Evolutionary conservation across 2,113 vertebrate genomes (phyloP).

Genomic region (Perca flavescens): DNA sequence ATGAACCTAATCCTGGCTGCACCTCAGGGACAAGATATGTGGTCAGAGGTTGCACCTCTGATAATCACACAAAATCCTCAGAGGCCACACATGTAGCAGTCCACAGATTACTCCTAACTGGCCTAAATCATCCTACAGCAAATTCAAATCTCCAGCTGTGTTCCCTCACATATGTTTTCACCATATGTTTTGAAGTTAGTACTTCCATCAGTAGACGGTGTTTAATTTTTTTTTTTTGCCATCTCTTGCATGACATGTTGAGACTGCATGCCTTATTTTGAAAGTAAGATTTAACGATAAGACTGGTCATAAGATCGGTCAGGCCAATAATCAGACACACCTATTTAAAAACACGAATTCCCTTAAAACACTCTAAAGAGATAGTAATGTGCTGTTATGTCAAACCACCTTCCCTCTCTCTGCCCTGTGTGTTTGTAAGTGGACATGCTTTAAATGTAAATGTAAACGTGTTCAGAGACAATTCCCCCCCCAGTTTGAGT

Average conservation of each 20-base stretch:
- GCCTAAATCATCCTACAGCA: neutral
- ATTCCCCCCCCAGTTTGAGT: neutral
- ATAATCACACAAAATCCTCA: neutral
- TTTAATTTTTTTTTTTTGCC: neutral
- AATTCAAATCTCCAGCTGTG: neutral
- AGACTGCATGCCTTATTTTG: neutral
- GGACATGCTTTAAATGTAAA: neutral
- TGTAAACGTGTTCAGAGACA: conserved; percentile 11
- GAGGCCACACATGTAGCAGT: conserved; percentile 25
- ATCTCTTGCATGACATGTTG: neutral
- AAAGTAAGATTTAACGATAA: neutral
- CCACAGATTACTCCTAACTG: conserved; percentile 11
- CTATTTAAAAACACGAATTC: neutral
- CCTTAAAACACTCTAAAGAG: neutral
- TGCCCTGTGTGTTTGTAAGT: neutral
- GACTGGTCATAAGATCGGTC: neutral
- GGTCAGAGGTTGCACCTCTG: conserved; percentile 37
- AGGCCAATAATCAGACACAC: too few species aligned
- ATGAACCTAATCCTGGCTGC: conserved; percentile 54
- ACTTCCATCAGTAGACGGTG: neutral
- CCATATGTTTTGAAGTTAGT: neutral
- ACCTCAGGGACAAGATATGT: conserved; percentile 33
- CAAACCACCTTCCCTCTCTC: neutral
- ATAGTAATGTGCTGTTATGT: neutral
- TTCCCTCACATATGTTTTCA: neutral